Conservation (phyloP, 2,113 vertebrate genomes). For the Cololabis saira region DNA sequence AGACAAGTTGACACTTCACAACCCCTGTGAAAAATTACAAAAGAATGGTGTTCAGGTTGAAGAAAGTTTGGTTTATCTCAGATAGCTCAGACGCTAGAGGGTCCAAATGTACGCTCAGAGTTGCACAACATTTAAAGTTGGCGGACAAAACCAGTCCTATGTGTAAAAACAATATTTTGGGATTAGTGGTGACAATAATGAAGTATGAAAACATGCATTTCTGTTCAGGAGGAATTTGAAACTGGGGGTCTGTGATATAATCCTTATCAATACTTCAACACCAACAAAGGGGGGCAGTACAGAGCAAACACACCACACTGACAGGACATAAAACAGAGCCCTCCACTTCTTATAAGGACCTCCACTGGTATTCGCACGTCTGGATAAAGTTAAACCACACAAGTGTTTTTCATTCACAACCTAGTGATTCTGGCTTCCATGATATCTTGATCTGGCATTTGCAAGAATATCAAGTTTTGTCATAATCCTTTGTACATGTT, state of each 20-base stretch:
- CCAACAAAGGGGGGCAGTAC: constrained; percentile 69
- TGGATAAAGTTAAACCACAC: constrained; percentile 75
- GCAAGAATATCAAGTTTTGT: constrained; percentile 71
- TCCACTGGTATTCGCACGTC: constrained; percentile 69
- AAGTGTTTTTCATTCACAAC: constrained; percentile 75
- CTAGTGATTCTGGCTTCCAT: constrained; percentile 58
- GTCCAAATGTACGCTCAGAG: constrained; percentile 4
- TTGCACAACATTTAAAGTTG: background rate
- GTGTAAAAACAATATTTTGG: too few species aligned
- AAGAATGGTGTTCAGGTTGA: constrained; percentile 25
- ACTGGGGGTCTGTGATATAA: constrained; percentile 20
- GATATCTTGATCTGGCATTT: constrained; percentile 74
- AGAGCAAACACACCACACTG: constrained; percentile 49
- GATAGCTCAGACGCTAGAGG: constrained; percentile 30
- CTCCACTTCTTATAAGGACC: constrained; percentile 61
- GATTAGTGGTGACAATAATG: too few species aligned
- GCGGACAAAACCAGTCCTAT: constrained; percentile 1
- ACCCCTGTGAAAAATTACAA: constrained; percentile 3
- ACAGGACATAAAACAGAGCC: constrained; percentile 66
- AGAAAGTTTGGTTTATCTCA: constrained; percentile 33
- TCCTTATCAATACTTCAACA: constrained; percentile 37
- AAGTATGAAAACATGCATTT: too few species aligned
- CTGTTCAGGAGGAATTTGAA: background rate
- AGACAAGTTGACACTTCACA: constrained; percentile 27
- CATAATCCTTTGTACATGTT: constrained; percentile 66